Evolutionary conservation across 2,797 vertebrate genomes (phyloP).

Genomic region (Protonibea diacanthus): DNA sequence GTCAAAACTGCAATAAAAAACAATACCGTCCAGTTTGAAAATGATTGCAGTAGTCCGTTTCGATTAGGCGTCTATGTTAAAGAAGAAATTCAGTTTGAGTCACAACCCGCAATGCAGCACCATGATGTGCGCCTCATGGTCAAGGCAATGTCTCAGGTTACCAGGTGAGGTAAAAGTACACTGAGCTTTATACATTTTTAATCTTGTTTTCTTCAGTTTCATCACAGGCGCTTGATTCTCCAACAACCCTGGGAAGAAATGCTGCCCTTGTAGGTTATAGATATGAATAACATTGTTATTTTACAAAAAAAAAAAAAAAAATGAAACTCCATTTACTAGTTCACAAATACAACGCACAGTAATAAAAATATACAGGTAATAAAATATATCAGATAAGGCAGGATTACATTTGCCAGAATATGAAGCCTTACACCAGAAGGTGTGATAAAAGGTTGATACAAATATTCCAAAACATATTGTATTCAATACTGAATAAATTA

Average conservation of each 20-base stretch:
- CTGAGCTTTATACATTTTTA: slow-evolving; percentile 76
- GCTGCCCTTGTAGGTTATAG: not conserved
- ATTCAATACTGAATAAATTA: slow-evolving; percentile 56
- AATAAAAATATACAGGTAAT: slow-evolving; percentile 39
- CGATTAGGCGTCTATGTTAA: slow-evolving; percentile 45
- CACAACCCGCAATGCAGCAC: slow-evolving; percentile 10
- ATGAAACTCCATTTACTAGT: slow-evolving; percentile 6
- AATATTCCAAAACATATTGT: slow-evolving; percentile 41
- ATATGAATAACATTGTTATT: slow-evolving; percentile 14
- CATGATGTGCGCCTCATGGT: slow-evolving; percentile 39
- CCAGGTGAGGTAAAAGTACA: slow-evolving; percentile 68
- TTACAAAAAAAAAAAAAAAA: not conserved
- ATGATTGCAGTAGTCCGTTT: slow-evolving; percentile 10
- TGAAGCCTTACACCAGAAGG: slow-evolving; percentile 4
- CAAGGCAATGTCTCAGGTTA: slow-evolving; percentile 70
- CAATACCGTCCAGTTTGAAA: slow-evolving; percentile 8
- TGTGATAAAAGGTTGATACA: slow-evolving; percentile 20
- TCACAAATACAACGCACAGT: slow-evolving; percentile 21
- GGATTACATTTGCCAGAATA: slow-evolving; percentile 24
- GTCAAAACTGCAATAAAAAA: slow-evolving; percentile 22
- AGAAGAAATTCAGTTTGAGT: slow-evolving; percentile 63
- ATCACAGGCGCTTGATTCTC: slow-evolving; percentile 60
- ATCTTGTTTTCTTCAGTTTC: slow-evolving; percentile 74
- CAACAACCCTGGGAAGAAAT: slow-evolving; percentile 33
- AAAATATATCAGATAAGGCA: slow-evolving; percentile 34